These are phyloP conservation scores for Boulengeromyrus knoepffleri DNA, from an alignment of 2,113 vertebrate genomes.

Conservation along the genomic window DNA sequence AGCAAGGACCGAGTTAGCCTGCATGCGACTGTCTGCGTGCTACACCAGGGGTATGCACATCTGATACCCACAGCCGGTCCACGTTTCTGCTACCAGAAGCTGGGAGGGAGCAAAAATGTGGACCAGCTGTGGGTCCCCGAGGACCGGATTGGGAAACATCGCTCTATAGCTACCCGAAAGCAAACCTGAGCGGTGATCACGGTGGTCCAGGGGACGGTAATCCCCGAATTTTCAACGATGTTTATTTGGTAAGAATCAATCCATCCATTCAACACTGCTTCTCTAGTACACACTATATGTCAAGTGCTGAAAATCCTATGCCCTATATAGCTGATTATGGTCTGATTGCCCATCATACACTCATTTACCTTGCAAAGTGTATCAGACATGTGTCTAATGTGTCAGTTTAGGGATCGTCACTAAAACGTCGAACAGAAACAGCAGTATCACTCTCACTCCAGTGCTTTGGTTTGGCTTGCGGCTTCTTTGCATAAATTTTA, in stretches of 20 bases:
- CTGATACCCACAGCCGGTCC: background rate
- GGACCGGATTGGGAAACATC: too few relatives aligned
- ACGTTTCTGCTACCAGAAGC: background rate
- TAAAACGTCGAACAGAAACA: background rate
- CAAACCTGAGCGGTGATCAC: background rate
- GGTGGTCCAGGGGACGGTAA: background rate
- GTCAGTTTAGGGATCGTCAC: background rate
- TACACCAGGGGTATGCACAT: background rate
- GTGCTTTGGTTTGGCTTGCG: background rate
- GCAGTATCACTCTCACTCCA: background rate
- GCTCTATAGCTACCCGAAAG: background rate
- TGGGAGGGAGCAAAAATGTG: too few relatives aligned
- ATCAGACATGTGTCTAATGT: background rate
- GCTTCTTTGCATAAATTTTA: slow-evolving; percentile 9
- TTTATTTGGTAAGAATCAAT: background rate
- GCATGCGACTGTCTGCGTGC: background rate
- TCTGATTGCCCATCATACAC: background rate
- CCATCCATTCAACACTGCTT: background rate
- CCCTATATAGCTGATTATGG: background rate
- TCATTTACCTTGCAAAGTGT: background rate
- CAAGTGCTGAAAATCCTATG: background rate
- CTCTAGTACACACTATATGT: background rate
- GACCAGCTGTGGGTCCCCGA: too few relatives aligned
- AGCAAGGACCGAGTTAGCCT: background rate
- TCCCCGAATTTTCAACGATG: background rate